Evolutionary conservation across 2,888 invertebrate species (phyloP).

Genomic region (Eulithis testata): DNA sequence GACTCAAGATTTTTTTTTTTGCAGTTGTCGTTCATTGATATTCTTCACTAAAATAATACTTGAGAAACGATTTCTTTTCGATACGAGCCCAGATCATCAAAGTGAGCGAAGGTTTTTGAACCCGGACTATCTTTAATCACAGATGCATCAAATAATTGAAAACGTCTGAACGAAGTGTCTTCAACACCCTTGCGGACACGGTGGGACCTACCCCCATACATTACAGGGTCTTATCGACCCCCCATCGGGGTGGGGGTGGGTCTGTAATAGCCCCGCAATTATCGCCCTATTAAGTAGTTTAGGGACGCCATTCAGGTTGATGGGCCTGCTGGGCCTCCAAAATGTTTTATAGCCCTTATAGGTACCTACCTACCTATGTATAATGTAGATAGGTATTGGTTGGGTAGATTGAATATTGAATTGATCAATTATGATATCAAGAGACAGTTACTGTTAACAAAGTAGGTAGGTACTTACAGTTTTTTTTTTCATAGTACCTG

Average conservation of each 20-base stretch:
- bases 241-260: slow-evolving; percentile 34
- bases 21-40: too few species aligned
- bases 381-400: slow-evolving; percentile 9
- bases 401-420: too few species aligned
- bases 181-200: slow-evolving; percentile 1
- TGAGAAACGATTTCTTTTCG: too few species aligned
- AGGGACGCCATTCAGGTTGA: slow-evolving; percentile 59
- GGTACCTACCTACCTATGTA: slow-evolving; percentile 12
- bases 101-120: too few species aligned
- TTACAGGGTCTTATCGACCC: slow-evolving; percentile 22
- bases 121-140: background rate
- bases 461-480: too few species aligned
- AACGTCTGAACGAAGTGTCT: slow-evolving; percentile 8
- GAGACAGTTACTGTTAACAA: too few species aligned
- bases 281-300: slow-evolving; percentile 81
- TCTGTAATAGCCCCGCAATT: slow-evolving; percentile 71
- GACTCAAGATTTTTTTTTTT: too few species aligned
- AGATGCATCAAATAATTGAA: slow-evolving; percentile 18
- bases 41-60: too few species aligned
- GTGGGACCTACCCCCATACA: slow-evolving; percentile 14
- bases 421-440: too few species aligned
- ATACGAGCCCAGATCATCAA: background rate
- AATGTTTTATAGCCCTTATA: slow-evolving; percentile 42
- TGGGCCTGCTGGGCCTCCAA: slow-evolving; percentile 53
- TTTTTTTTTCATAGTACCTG: too few species aligned